Evolutionary conservation across 2,888 invertebrate species (phyloP).

Genomic region (Hemicrepidius hirtus): DNA sequence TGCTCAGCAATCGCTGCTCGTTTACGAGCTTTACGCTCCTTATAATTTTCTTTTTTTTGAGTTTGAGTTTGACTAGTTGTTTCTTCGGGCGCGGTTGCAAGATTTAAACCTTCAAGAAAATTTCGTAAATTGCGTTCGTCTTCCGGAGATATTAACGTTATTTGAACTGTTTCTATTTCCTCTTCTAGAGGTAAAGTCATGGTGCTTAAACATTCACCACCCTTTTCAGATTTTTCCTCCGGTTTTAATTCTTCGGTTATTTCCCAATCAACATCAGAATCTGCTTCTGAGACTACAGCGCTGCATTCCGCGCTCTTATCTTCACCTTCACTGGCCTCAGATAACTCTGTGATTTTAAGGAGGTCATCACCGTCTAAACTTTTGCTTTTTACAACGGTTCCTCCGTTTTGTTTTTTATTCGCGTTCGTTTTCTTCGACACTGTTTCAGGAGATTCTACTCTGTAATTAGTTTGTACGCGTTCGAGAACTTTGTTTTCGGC

Average conservation of each 20-base stretch:
- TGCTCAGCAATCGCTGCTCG: constrained; percentile 75
- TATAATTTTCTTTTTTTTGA: constrained; percentile 63
- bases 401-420: constrained; percentile 40
- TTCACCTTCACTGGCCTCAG: constrained; percentile 64
- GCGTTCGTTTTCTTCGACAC: constrained; percentile 51
- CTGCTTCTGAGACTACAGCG: constrained; percentile 79
- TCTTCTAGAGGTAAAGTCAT: constrained; percentile 72
- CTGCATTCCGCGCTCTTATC: constrained; percentile 70
- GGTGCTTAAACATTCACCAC: constrained; percentile 70
- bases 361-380: constrained; percentile 69
- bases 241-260: constrained; percentile 71
- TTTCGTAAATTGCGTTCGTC: constrained; percentile 75
- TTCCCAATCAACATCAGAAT: constrained; percentile 79
- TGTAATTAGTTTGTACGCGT: constrained; percentile 59
- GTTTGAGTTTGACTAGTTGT: constrained; percentile 56
- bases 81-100: constrained; percentile 73
- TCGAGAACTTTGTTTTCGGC: constrained; percentile 47
- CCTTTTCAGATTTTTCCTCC: constrained; percentile 59
- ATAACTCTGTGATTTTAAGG: constrained; percentile 69
- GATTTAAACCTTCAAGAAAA: constrained; percentile 76
- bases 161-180: constrained; percentile 53
- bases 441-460: constrained; percentile 68
- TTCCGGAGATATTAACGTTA: constrained; percentile 73
- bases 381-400: constrained; percentile 64
- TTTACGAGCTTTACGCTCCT: constrained; percentile 73